A percentile compares a stretch with the other conserved stretches of the same genome.
Evolutionary conservation across 2,888 invertebrate species (phyloP).

Genomic region (Pseudoips prasinana): DNA sequence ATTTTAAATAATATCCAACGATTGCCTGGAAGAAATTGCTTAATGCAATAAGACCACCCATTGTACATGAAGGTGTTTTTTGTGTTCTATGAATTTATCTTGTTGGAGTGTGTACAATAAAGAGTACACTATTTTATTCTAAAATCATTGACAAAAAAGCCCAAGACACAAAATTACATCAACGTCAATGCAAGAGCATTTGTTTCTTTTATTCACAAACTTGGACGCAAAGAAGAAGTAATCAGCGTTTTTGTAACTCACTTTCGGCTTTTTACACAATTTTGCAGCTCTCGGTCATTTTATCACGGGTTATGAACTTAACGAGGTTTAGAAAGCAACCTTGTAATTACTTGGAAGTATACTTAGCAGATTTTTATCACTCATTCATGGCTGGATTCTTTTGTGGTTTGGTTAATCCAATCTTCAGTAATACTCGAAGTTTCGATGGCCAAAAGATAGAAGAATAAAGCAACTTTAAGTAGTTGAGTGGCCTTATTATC

Average conservation of each 20-base stretch:
- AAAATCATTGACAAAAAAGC: too few relatives aligned
- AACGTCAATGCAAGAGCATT: constrained; percentile 8
- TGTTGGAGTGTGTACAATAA: too few relatives aligned
- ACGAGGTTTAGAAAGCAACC: constrained; percentile 6
- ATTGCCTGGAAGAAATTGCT: too few relatives aligned
- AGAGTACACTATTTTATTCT: too few relatives aligned
- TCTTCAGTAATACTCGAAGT: constrained; percentile 6
- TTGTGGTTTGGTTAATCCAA: constrained; percentile 5
- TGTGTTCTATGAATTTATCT: too few relatives aligned
- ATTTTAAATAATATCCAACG: too few relatives aligned
- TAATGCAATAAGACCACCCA: too few relatives aligned
- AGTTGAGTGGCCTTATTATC: constrained; percentile 1
- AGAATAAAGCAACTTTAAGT: constrained; percentile 5
- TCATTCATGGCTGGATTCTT: constrained; percentile 5
- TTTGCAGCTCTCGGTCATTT: neutral
- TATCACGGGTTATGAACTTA: constrained; percentile 7
- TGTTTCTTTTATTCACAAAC: constrained; percentile 10
- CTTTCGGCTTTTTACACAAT: neutral
- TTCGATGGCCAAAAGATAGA: constrained; percentile 9
- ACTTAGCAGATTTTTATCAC: too few relatives aligned
- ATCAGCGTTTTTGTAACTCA: constrained; percentile 9
- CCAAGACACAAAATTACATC: too few relatives aligned
- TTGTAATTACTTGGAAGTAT: constrained; percentile 7
- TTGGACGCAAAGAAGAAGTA: constrained; percentile 6
- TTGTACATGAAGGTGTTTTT: too few relatives aligned